These are phyloP conservation scores for Tadarida brasiliensis DNA, from an alignment of 2,797 vertebrate genomes.

Conservation along the genomic window DNA sequence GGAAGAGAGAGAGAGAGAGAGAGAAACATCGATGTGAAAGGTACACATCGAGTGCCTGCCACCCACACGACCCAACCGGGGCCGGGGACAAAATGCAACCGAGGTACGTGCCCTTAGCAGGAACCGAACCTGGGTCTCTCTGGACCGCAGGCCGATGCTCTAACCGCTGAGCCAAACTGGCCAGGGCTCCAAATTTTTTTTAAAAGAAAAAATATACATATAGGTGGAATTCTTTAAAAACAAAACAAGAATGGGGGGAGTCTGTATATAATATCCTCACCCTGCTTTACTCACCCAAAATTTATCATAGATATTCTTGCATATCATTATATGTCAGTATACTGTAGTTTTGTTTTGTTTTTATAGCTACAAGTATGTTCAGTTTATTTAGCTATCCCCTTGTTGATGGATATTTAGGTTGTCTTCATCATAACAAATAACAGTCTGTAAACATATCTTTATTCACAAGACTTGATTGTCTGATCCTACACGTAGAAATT, in stretches of 20 bases:
- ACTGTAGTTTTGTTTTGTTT: not conserved
- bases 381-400: not conserved
- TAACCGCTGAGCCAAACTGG: no score
- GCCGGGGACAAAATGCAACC: no score
- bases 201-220: not conserved
- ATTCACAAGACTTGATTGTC: constrained; percentile 23
- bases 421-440: not conserved
- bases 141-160: no score
- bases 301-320: not conserved
- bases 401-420: not conserved
- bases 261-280: not conserved
- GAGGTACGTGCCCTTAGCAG: no score
- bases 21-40: no score
- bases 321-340: not conserved
- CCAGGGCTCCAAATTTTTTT: no score
- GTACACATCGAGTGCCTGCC: no score
- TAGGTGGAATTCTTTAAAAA: not conserved
- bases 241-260: not conserved
- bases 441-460: not conserved
- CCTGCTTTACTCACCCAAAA: not conserved
- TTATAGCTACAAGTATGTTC: not conserved
- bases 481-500: constrained; percentile 24
- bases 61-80: no score
- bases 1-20: no score
- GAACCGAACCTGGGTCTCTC: no score